A percentile compares a stretch with the other conserved stretches of the same genome.
These are phyloP conservation scores for Apodemia hepburni DNA, from an alignment of 2,888 invertebrate species.

Conservation along the genomic window DNA sequence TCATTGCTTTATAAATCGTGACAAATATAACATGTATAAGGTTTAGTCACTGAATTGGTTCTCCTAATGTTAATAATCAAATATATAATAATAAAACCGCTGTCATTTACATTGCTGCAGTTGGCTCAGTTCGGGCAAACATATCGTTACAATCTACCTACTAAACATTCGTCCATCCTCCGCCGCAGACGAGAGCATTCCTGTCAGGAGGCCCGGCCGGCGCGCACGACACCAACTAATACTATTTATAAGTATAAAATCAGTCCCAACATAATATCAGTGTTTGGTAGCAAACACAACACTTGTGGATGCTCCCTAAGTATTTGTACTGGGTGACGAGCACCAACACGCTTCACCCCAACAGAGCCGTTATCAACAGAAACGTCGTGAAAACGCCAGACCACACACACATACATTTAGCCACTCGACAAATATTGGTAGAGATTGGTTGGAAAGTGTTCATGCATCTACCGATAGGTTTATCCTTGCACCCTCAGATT, in stretches of 20 bases:
- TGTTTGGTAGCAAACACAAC: not conserved
- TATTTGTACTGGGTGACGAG: conserved; percentile 58
- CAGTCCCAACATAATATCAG: conserved; percentile 7
- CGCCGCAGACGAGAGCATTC: not conserved
- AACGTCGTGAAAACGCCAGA: no score
- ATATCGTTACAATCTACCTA: not conserved
- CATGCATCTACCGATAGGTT: no score
- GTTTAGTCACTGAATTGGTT: not conserved
- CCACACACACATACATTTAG: no score
- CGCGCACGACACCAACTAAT: not conserved
- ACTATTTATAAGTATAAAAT: conserved; percentile 1
- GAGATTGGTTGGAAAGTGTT: no score
- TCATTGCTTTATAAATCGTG: no score
- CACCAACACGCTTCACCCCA: conserved; percentile 1
- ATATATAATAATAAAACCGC: not conserved
- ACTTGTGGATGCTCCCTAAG: conserved; percentile 30
- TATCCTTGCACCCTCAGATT: no score
- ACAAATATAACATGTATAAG: no score
- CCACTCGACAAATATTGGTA: no score
- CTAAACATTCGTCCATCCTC: not conserved
- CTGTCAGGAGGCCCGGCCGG: not conserved
- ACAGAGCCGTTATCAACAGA: not conserved
- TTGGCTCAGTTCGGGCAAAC: not conserved
- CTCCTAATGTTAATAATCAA: not conserved
- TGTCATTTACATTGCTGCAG: not conserved